Conservation (phyloP, 2,888 invertebrate species). For the Buathra laborator region DNA sequence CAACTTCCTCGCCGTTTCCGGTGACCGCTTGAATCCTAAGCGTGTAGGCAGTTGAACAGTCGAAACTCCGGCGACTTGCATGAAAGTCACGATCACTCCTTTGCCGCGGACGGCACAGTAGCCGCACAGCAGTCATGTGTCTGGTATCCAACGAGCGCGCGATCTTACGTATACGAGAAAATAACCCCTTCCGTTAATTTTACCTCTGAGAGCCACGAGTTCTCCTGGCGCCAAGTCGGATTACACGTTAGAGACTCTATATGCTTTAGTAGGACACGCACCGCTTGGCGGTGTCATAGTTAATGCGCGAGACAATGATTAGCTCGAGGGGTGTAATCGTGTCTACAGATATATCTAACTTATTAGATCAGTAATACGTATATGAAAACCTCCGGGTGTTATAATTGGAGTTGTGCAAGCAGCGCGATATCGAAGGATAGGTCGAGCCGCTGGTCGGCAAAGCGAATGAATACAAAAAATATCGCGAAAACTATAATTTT, state of each 20-base stretch:
- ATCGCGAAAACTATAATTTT: no score
- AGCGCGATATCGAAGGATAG: neutral
- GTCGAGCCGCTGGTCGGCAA: neutral
- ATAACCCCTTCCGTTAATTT: slow-evolving; percentile 21
- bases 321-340: slow-evolving; percentile 16
- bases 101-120: slow-evolving; percentile 20
- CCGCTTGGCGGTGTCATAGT: slow-evolving; percentile 20
- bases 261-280: slow-evolving; percentile 10
- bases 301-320: slow-evolving; percentile 21
- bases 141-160: slow-evolving; percentile 7
- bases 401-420: neutral
- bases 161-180: slow-evolving; percentile 14
- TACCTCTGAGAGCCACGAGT: slow-evolving; percentile 31
- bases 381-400: neutral
- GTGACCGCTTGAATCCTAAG: slow-evolving; percentile 62
- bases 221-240: slow-evolving; percentile 42
- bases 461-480: neutral
- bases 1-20: slow-evolving; percentile 73
- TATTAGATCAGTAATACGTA: slow-evolving; percentile 2
- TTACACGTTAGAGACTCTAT: slow-evolving; percentile 29
- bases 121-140: slow-evolving; percentile 23
- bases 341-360: neutral
- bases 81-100: slow-evolving; percentile 63
- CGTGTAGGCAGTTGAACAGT: slow-evolving; percentile 26
- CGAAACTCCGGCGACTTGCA: slow-evolving; percentile 49